Percentiles rank a stretch among this genome's conserved stretches.
phyloP scores from a whole-genome alignment of 2,113 vertebrate species.

The Rhinopithecus roxellana region DNA sequence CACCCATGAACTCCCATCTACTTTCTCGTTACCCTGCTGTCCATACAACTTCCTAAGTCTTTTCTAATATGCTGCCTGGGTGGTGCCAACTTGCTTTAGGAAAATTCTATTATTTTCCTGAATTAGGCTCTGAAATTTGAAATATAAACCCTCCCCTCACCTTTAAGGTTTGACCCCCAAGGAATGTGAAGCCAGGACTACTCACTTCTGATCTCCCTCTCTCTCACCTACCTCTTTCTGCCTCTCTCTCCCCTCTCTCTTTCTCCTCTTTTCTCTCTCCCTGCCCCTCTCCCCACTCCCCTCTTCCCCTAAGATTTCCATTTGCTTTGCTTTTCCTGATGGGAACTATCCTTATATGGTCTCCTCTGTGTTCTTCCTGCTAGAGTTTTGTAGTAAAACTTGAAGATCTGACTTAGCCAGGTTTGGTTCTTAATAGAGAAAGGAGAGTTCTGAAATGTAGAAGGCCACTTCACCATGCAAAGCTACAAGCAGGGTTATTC shows the following conservation, averaged over 20 bases:
- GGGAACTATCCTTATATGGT: not conserved
- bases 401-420: not conserved
- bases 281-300: not conserved
- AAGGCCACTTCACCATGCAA: not conserved
- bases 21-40: not conserved
- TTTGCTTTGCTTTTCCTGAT: not conserved
- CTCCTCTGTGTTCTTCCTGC: not conserved
- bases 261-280: not conserved
- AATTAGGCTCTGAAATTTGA: not conserved
- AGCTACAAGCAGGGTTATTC: not conserved
- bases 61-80: not conserved
- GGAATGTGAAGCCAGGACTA: not conserved
- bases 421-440: not conserved
- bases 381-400: not conserved
- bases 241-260: not conserved
- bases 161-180: not conserved
- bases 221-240: accelerated
- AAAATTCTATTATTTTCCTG: not conserved
- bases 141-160: not conserved
- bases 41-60: not conserved
- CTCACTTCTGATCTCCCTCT: not conserved
- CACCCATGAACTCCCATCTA: not conserved
- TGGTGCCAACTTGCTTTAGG: not conserved
- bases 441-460: not conserved
- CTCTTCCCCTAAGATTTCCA: not conserved